Percentiles rank a stretch among this genome's conserved stretches.
These are phyloP conservation scores for Aplochiton taeniatus DNA, from an alignment of 2,797 vertebrate species.

Conservation along the genomic window DNA sequence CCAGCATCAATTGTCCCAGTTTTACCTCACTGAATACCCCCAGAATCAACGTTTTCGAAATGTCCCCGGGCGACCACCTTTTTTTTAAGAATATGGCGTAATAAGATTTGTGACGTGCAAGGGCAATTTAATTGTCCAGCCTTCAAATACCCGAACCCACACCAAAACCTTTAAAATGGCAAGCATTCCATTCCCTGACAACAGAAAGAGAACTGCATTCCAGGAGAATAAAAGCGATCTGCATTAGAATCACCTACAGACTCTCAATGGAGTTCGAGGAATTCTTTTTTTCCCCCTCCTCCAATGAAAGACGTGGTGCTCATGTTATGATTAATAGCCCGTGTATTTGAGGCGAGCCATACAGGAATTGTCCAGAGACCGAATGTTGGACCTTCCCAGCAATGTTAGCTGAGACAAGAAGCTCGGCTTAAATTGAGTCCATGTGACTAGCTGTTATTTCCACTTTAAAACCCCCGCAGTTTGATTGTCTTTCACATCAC, in stretches of 20 bases:
- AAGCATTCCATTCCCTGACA: constrained; percentile 59
- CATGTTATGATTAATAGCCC: constrained; percentile 65
- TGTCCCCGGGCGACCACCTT: constrained; percentile 54
- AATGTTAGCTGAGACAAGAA: no score
- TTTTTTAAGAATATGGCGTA: constrained; percentile 48
- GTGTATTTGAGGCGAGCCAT: constrained; percentile 58
- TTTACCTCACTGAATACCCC: neutral
- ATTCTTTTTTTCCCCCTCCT: constrained; percentile 46
- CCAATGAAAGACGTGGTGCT: constrained; percentile 49
- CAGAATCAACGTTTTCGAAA: constrained; percentile 37
- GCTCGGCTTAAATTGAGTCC: no score
- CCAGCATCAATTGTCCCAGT: constrained; percentile 27
- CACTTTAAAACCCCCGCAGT: neutral
- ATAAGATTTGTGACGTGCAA: constrained; percentile 57
- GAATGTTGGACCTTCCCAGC: no score
- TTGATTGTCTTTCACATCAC: constrained; percentile 11
- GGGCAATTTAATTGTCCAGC: constrained; percentile 67
- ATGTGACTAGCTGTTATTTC: neutral
- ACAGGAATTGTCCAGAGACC: constrained; percentile 1
- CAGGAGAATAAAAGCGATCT: constrained; percentile 69
- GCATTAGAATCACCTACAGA: constrained; percentile 62
- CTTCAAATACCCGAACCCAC: constrained; percentile 55
- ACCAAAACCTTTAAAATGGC: constrained; percentile 47
- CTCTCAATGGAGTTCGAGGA: constrained; percentile 66
- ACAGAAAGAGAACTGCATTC: constrained; percentile 64